phyloP scores from a whole-genome alignment of 2,888 invertebrate genomes.

The Dendrolimus pini region DNA sequence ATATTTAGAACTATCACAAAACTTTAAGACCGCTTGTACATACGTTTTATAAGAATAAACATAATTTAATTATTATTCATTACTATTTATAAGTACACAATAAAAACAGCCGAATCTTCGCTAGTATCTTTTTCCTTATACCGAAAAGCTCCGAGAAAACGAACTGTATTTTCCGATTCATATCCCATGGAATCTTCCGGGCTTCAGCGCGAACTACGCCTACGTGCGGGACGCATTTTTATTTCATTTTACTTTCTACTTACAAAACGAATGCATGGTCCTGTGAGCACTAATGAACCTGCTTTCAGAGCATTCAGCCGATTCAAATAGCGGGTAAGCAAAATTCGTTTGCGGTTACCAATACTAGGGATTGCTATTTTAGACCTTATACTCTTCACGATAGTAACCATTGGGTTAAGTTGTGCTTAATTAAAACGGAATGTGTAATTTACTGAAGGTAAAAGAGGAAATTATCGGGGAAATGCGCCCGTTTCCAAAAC shows the following conservation, averaged over 20 bases:
- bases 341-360: slow-evolving; percentile 26
- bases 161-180: slow-evolving; percentile 32
- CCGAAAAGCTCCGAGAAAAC: slow-evolving; percentile 18
- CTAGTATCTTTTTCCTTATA: slow-evolving; percentile 8
- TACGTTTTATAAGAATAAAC: too few relatives aligned
- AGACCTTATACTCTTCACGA: slow-evolving; percentile 20
- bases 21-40: too few relatives aligned
- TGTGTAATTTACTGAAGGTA: slow-evolving; percentile 19
- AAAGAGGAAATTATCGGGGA: slow-evolving; percentile 32
- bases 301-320: slow-evolving; percentile 37
- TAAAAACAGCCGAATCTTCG: background rate
- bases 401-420: slow-evolving; percentile 12
- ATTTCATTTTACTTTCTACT: slow-evolving; percentile 35
- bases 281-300: slow-evolving; percentile 51
- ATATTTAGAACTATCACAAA: too few relatives aligned
- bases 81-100: background rate
- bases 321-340: slow-evolving; percentile 26
- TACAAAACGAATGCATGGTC: slow-evolving; percentile 40
- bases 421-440: slow-evolving; percentile 11
- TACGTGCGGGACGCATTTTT: slow-evolving; percentile 26
- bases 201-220: slow-evolving; percentile 11
- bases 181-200: slow-evolving; percentile 28
- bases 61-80: too few relatives aligned
- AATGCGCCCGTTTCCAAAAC: slow-evolving; percentile 29
- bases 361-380: slow-evolving; percentile 20